Conservation (phyloP, 2,888 invertebrate genomes). For the Dynastes tityus region DNA sequence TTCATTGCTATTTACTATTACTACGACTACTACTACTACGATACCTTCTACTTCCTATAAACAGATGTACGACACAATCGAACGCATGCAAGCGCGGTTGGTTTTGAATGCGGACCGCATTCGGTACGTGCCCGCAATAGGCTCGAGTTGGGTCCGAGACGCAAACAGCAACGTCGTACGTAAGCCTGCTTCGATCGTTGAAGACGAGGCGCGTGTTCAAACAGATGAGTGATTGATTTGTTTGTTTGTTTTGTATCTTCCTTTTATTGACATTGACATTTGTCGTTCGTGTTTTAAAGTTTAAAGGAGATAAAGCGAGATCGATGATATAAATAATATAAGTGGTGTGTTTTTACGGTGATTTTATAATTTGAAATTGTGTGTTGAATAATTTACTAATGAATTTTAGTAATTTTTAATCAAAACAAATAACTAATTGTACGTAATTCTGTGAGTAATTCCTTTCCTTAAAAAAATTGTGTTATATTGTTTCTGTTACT, state of each 20-base stretch:
- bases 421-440: no score
- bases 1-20: no score
- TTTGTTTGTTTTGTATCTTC: constrained; percentile 28
- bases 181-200: not conserved
- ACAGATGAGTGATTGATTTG: constrained; percentile 38
- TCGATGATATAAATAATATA: no score
- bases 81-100: not conserved
- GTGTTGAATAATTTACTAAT: no score
- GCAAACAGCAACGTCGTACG: not conserved
- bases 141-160: not conserved
- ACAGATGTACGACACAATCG: not conserved
- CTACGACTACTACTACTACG: no score
- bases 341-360: no score
- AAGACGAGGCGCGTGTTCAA: constrained; percentile 15
- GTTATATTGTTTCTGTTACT: no score
- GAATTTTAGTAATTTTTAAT: no score
- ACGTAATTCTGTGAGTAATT: no score
- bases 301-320: no score
- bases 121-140: constrained; percentile 10
- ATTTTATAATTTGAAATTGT: no score
- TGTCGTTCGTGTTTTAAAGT: not conserved
- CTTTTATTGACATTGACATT: constrained; percentile 21
- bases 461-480: no score
- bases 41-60: not conserved
- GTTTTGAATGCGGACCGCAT: not conserved